Percentiles rank a stretch among this genome's conserved stretches.
These are phyloP conservation scores for Cacoxenus indagator DNA, from an alignment of 2,888 invertebrate genomes.

Conservation along the genomic window DNA sequence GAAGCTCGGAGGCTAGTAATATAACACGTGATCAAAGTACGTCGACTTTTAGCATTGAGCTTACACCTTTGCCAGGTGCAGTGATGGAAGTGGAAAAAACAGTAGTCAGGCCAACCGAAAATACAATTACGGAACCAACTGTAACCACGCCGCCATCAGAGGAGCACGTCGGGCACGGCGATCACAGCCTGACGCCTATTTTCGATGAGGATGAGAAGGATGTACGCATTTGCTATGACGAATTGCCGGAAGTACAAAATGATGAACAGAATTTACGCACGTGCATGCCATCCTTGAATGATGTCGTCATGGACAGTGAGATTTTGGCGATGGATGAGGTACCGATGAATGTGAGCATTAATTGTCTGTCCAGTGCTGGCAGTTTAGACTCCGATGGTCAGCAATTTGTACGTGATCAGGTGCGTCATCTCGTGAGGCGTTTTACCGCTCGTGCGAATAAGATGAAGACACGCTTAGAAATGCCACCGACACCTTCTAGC, in stretches of 20 bases:
- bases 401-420: slow-evolving; percentile 69
- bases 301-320: slow-evolving; percentile 51
- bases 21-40: slow-evolving; percentile 36
- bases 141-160: not conserved
- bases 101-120: too few relatives aligned
- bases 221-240: slow-evolving; percentile 68
- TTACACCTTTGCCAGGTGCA: slow-evolving; percentile 51
- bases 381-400: slow-evolving; percentile 68
- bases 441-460: slow-evolving; percentile 75
- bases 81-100: slow-evolving; percentile 28
- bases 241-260: slow-evolving; percentile 65
- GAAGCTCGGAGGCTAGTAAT: slow-evolving; percentile 12
- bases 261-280: slow-evolving; percentile 61
- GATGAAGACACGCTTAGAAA: slow-evolving; percentile 74
- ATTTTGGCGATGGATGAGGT: slow-evolving; percentile 50
- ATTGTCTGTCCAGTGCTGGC: slow-evolving; percentile 59
- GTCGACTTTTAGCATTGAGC: slow-evolving; percentile 36
- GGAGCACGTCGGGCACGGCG: slow-evolving; percentile 44
- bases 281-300: slow-evolving; percentile 45
- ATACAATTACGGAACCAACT: not conserved
- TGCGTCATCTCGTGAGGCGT: slow-evolving; percentile 75
- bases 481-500: slow-evolving; percentile 77
- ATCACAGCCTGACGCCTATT: slow-evolving; percentile 49
- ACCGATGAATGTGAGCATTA: slow-evolving; percentile 43
- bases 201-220: slow-evolving; percentile 63